Base-by-base conservation (phyloP, 53 echinoderm and acorn worm species). In the Stichopus horrens region DNA sequence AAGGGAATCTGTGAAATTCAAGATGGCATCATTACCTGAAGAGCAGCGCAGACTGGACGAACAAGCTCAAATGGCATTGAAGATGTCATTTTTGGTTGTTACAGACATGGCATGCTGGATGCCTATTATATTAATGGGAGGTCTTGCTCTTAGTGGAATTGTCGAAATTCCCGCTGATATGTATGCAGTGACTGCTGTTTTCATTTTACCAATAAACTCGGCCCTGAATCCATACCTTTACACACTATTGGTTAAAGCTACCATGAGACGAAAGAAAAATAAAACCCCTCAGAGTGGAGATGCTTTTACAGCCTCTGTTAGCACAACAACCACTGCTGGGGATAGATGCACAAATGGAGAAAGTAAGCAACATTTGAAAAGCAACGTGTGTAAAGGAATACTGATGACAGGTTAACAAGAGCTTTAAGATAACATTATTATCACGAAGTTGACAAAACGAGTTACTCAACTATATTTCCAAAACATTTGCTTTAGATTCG, bases 51-150 rank as follows among this genome's bases (percentile, higher is more conserved):
- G 51, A 57, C 53, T 56, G 22, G 37, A 37, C 37, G 37, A 87
- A 54, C 76, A 91, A 56, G n/a, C 73, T 8, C 74, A 88, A 85
- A 83, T 93, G 88, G 93, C 93, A 71, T 66, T 79, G 8, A 80
- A 86, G 65, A 84, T 93, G 68, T 77, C 90, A 19, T 66, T 93
- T 56, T 79, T 93, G 7, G 93, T 93, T 74, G 76, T 68, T 8
- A 93, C 93, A 19, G 93, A 93, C 83, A 88, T 93, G 52, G 52
- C 76, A 4, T 93, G 93, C 37, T 93, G 93, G 93, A 83, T 93
- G 81, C 93, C 93, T 4, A 93, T 93, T 0, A 90, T 93, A 55
- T 55, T 93, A 14, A 93, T 93, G 93, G 90, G 88, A 5, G 57
- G 90, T 52, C 83, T 90, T 4, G 93, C 96, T 8, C n/a, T 94